Conservation (phyloP, 2,888 invertebrate genomes). For the Polietes domitor region DNA sequence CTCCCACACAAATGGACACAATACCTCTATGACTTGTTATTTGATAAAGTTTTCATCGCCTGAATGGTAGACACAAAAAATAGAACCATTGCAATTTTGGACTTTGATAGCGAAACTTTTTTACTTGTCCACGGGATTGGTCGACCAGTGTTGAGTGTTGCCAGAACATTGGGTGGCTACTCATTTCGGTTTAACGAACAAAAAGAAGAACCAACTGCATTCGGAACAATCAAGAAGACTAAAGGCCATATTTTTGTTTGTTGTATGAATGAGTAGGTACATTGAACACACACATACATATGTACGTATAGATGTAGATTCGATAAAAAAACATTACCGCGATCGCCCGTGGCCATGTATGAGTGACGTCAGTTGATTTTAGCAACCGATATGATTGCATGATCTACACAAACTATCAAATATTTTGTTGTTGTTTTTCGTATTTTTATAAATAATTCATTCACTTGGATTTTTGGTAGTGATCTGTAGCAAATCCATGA, state of each 20-base stretch:
- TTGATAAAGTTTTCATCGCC: too few relatives aligned
- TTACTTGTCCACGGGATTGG: too few relatives aligned
- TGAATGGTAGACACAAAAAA: too few relatives aligned
- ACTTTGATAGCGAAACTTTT: too few relatives aligned
- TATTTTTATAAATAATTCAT: conserved; percentile 31
- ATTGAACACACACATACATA: neutral
- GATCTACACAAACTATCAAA: conserved; percentile 19
- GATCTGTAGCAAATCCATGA: conserved; percentile 24
- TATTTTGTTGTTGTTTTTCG: neutral
- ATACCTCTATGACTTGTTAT: too few relatives aligned
- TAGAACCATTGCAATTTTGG: too few relatives aligned
- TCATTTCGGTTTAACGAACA: neutral
- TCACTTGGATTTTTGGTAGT: neutral
- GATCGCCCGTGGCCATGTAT: neutral
- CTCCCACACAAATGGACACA: too few relatives aligned
- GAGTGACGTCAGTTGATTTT: conserved; percentile 7
- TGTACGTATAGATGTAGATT: neutral
- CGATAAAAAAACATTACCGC: too few relatives aligned
- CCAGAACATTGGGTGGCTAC: neutral
- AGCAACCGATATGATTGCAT: neutral
- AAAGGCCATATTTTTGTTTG: neutral
- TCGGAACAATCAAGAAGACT: neutral
- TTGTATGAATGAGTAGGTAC: neutral
- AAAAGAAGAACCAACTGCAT: neutral
- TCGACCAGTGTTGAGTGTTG: neutral